Conservation (phyloP, 1,140 invertebrate genomes). For the Megalopta genalis region DNA sequence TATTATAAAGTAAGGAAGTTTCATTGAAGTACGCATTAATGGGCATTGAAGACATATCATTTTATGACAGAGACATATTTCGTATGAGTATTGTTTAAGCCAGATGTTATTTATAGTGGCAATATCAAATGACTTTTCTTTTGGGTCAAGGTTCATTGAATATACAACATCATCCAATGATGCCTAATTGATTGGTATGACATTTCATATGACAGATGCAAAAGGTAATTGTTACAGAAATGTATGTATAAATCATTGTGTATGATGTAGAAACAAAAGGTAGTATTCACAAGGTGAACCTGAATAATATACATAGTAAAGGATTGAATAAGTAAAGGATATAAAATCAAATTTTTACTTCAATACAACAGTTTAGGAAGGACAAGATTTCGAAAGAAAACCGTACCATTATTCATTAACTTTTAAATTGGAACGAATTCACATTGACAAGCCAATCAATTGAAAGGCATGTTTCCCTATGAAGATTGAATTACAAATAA, state of each 20-base stretch:
- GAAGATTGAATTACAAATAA: constrained; percentile 7
- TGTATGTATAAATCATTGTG: neutral
- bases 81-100: constrained; percentile 2
- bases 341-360: neutral
- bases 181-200: constrained; percentile 26
- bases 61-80: neutral
- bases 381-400: constrained; percentile 5
- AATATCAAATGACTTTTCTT: constrained; percentile 51
- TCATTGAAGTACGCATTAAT: neutral
- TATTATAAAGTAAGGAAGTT: neutral
- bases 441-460: constrained; percentile 8
- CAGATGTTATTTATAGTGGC: constrained; percentile 48
- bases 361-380: neutral
- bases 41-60: neutral
- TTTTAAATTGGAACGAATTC: neutral
- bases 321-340: neutral
- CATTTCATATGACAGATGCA: constrained; percentile 20
- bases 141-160: constrained; percentile 50
- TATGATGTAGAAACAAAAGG: neutral
- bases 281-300: neutral
- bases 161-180: constrained; percentile 44
- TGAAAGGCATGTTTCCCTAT: constrained; percentile 1
- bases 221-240: constrained; percentile 5
- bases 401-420: neutral
- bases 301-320: neutral